Base-by-base conservation (phyloP, 2,797 vertebrate species). In the Threskiornis aethiopicus region DNA sequence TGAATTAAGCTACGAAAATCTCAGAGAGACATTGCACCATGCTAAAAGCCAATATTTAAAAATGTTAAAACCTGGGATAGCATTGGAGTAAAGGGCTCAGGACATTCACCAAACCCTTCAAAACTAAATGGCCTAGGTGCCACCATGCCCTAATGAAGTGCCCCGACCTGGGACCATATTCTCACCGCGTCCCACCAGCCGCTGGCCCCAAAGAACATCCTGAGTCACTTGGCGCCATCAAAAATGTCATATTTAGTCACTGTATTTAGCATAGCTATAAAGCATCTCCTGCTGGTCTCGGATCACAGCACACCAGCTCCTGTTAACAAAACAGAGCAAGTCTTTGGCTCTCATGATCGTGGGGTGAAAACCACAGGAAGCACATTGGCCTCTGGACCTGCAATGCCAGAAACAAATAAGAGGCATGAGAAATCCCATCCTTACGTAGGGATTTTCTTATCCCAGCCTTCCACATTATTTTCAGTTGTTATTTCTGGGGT, bases 281-380 rank as follows among this genome's bases (percentile, higher is more conserved):
- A 85, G n/a, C 47, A 62, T 61, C 1, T 0, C 42, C 70, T 31
- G 52, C 49, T 3, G 0, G 16, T n/a, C 44, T 64, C 5, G 1
- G 78, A 33, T 49, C 37, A 64, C 41, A 52, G 37, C 77, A 47
- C n/a, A 17, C 18, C 52, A 80, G 46, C 13, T 75, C 62, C 75
- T 3, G 1, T 26, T 54, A 69, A 64, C 22, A 47, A 73, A 75
- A 44, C 13, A n/a, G 9, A 80, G 57, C 21, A 69, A 65, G 37
- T 24, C 73, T 59, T 70, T 76, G 39, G 64, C 41, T 70, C 21
- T 59, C 4, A 7, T 16, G 37, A 49, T 6, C 35, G 58, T 25
- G 26, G 13, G 35, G 17, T 65, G n/a, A 35, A 86, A 77, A 66
- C 6, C 52, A 72, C 59, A 35, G 41, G 77, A 51, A 62, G 42